These are phyloP conservation scores for Herpailurus yagouaroundi DNA, from an alignment of 2,113 vertebrate species.

Conservation along the genomic window DNA sequence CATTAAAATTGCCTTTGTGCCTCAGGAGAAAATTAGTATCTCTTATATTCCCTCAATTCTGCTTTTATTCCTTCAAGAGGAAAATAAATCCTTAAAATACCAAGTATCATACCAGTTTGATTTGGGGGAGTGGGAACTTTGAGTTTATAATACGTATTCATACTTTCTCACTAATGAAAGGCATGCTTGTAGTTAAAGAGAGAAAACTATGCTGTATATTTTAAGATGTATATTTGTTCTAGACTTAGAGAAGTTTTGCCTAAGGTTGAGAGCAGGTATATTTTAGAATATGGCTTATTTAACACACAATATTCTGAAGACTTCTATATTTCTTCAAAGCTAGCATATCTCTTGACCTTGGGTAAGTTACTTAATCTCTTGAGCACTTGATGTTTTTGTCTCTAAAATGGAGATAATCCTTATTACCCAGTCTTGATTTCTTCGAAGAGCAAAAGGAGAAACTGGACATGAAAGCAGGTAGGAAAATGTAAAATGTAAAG, in stretches of 20 bases:
- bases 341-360: slow-evolving; percentile 26
- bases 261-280: slow-evolving; percentile 17
- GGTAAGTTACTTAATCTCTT: slow-evolving; percentile 38
- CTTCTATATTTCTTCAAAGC: slow-evolving; percentile 9
- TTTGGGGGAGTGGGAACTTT: background rate
- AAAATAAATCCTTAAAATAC: slow-evolving; percentile 30
- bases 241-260: background rate
- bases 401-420: slow-evolving; percentile 36
- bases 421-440: background rate
- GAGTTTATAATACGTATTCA: background rate
- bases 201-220: background rate
- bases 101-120: background rate
- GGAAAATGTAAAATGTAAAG: slow-evolving; percentile 26
- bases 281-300: slow-evolving; percentile 52
- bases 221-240: background rate
- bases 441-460: slow-evolving; percentile 42
- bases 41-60: slow-evolving; percentile 19
- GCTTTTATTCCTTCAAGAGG: background rate
- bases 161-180: slow-evolving; percentile 44
- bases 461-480: slow-evolving; percentile 14
- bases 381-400: slow-evolving; percentile 44
- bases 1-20: slow-evolving; percentile 21
- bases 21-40: background rate
- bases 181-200: background rate
- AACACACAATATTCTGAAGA: slow-evolving; percentile 38